Conservation (phyloP, 92 coral and sea anemone genomes). For the Galaxea fascicularis region DNA sequence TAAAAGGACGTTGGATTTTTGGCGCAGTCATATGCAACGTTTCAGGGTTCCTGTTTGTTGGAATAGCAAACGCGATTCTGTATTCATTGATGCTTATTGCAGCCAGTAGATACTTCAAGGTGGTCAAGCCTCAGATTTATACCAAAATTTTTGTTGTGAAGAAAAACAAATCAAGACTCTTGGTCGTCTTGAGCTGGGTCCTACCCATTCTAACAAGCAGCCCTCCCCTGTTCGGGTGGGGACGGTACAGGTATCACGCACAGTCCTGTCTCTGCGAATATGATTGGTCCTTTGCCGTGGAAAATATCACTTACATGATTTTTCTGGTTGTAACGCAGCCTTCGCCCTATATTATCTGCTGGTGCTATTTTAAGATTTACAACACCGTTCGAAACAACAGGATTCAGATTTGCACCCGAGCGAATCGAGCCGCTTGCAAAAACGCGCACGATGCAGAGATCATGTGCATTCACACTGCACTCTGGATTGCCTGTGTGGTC, state of each 20-base stretch:
- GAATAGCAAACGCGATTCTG: conserved; percentile 57
- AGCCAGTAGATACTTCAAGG: conserved; percentile 59
- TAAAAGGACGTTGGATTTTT: conserved; percentile 62
- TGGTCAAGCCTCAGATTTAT: conserved; percentile 62
- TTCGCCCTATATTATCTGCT: conserved; percentile 67
- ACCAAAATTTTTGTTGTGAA: conserved; percentile 34
- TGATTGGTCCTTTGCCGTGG: conserved; percentile 48
- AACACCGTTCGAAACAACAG: conserved; percentile 53
- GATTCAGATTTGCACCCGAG: conserved; percentile 62
- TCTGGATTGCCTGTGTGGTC: conserved; percentile 76
- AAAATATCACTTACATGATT: conserved; percentile 32
- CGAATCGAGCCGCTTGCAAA: conserved; percentile 63
- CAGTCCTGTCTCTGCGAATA: conserved; percentile 51
- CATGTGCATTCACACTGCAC: conserved; percentile 64
- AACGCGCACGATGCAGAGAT: conserved; percentile 48
- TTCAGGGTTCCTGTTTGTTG: conserved; percentile 53
- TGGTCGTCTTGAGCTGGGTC: conserved; percentile 49
- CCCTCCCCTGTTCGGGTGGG: conserved; percentile 74
- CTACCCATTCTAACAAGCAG: conserved; percentile 44
- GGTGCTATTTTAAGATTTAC: conserved; percentile 61
- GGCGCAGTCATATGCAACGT: conserved; percentile 41
- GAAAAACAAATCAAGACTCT: conserved; percentile 21
- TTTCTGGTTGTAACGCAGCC: conserved; percentile 59
- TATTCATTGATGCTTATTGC: conserved; percentile 64
- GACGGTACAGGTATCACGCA: conserved; percentile 36